Percentiles rank a stretch among this genome's conserved stretches.
Conservation (phyloP, 2,888 invertebrate species). For the Acleris laterana region DNA sequence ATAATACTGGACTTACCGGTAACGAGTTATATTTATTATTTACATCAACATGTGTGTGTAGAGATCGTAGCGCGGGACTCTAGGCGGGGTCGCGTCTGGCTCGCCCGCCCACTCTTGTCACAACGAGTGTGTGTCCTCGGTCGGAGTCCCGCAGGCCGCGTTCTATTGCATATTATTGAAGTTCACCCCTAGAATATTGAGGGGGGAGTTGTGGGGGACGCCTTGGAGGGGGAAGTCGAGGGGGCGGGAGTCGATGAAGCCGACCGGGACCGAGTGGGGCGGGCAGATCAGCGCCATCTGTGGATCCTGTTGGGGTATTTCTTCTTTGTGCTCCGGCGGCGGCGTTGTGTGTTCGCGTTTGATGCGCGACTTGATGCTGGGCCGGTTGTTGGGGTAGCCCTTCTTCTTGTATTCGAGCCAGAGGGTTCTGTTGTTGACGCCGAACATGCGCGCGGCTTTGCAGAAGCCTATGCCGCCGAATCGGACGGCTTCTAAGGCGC, state of each 20-base stretch:
- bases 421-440: slow-evolving; percentile 92
- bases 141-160: slow-evolving; percentile 68
- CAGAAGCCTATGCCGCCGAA: slow-evolving; percentile 94
- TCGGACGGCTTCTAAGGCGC: slow-evolving; percentile 92
- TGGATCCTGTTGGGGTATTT: slow-evolving; percentile 58
- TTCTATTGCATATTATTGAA: slow-evolving; percentile 90
- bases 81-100: slow-evolving; percentile 44
- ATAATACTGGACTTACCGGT: slow-evolving; percentile 26
- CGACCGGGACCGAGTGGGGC: slow-evolving; percentile 87
- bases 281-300: slow-evolving; percentile 86
- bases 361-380: slow-evolving; percentile 90
- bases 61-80: slow-evolving; percentile 47
- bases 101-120: slow-evolving; percentile 72
- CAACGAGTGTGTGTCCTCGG: slow-evolving; percentile 63
- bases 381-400: slow-evolving; percentile 91
- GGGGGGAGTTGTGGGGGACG: slow-evolving; percentile 85
- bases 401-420: slow-evolving; percentile 94
- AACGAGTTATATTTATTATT: slow-evolving; percentile 56
- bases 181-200: slow-evolving; percentile 90
- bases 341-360: slow-evolving; percentile 88
- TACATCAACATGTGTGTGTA: slow-evolving; percentile 61
- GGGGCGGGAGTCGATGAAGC: slow-evolving; percentile 89
- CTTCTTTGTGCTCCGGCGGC: slow-evolving; percentile 82
- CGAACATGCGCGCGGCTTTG: slow-evolving; percentile 92
- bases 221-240: slow-evolving; percentile 88